Evolutionary conservation across 2,113 vertebrate species (phyloP).

Genomic region (Sciurus niger): DNA sequence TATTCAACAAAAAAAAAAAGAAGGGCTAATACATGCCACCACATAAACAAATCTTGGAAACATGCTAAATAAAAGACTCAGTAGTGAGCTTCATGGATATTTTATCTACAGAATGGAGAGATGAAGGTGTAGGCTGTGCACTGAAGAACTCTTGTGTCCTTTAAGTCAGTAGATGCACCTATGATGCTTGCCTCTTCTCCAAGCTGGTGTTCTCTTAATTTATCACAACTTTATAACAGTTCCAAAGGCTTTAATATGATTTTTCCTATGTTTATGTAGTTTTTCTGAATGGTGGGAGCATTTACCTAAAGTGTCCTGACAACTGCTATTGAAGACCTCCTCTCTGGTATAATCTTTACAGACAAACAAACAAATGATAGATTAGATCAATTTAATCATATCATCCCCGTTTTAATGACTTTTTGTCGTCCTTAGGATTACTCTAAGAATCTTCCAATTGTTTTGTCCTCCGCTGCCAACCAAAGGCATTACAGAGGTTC

Average conservation of each 20-base stretch:
- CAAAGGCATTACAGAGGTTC: neutral
- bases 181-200: neutral
- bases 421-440: neutral
- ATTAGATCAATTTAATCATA: neutral
- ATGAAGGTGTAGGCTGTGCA: fast-evolving
- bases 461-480: neutral
- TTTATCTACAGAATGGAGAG: neutral
- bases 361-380: neutral
- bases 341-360: neutral
- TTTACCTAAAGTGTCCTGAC: neutral
- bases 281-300: neutral
- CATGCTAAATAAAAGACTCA: neutral
- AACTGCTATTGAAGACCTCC: neutral
- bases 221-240: neutral
- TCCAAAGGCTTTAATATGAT: neutral
- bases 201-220: neutral
- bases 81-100: neutral
- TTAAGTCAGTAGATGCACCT: neutral
- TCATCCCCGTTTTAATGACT: neutral
- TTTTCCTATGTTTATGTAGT: neutral
- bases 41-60: neutral
- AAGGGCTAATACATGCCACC: neutral
- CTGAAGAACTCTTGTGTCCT: neutral
- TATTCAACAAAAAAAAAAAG: neutral
- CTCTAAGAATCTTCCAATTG: neutral